Evolutionary conservation across 2,797 vertebrate genomes (phyloP).

Genomic region (Periophthalmus magnuspinnatus): DNA sequence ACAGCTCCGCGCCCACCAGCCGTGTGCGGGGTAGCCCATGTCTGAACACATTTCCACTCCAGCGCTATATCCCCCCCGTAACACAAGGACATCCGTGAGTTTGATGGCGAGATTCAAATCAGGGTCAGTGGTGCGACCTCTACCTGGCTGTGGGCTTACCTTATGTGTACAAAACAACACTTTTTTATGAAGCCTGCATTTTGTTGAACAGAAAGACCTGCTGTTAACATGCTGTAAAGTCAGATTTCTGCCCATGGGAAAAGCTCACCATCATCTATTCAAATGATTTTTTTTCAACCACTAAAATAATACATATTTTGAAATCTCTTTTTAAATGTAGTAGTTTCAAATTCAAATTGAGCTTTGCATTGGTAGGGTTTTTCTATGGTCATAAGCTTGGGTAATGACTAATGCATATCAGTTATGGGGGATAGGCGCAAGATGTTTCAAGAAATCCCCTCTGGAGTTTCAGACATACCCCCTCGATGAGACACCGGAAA

Average conservation of each 20-base stretch:
- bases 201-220: constrained; percentile 11
- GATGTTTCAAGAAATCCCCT: neutral
- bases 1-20: constrained; percentile 61
- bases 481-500: neutral
- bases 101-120: constrained; percentile 67
- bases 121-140: constrained; percentile 63
- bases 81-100: constrained; percentile 67
- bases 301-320: neutral
- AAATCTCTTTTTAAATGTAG: neutral
- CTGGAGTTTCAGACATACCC: neutral
- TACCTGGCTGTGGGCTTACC: constrained; percentile 59
- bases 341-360: no score
- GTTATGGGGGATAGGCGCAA: neutral
- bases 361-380: neutral
- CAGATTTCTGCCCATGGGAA: neutral
- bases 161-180: constrained; percentile 34
- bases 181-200: constrained; percentile 21
- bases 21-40: constrained; percentile 40
- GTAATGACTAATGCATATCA: neutral
- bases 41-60: constrained; percentile 68
- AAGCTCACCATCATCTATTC: neutral
- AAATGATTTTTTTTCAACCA: neutral
- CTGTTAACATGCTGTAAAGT: constrained; percentile 16
- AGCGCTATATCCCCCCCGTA: constrained; percentile 50
- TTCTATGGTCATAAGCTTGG: neutral